Conservation (phyloP, 2,888 invertebrate species). For the Onthophagus sagittarius region DNA sequence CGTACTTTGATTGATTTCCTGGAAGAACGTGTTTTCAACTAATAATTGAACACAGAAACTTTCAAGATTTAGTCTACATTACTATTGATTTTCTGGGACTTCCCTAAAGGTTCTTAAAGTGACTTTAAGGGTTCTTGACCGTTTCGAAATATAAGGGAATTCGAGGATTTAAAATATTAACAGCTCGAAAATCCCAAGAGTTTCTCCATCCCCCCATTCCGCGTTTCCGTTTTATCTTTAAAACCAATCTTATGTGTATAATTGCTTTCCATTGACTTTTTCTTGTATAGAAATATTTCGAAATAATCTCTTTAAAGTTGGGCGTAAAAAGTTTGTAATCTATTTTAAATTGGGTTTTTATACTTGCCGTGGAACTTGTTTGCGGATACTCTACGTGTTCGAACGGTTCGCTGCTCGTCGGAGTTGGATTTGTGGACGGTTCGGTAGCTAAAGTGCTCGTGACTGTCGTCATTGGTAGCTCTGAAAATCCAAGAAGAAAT, state of each 20-base stretch:
- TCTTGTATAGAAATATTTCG: background rate
- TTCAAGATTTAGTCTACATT: background rate
- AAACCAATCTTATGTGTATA: background rate
- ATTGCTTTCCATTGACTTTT: background rate
- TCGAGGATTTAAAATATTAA: background rate
- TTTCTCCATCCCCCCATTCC: background rate
- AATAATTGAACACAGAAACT: too few species aligned
- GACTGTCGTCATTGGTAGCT: slow-evolving; percentile 73
- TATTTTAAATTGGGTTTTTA: background rate
- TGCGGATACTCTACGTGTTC: slow-evolving; percentile 49
- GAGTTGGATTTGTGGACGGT: slow-evolving; percentile 41
- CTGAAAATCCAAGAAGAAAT: slow-evolving; percentile 48
- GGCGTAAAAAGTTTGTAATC: background rate
- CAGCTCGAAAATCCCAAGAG: background rate
- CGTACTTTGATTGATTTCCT: too few species aligned
- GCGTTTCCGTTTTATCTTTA: background rate
- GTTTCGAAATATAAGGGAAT: background rate
- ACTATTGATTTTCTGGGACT: background rate
- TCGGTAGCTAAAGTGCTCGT: slow-evolving; percentile 51
- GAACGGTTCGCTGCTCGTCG: slow-evolving; percentile 46
- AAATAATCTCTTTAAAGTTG: background rate
- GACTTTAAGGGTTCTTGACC: background rate
- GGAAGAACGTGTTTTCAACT: too few species aligned
- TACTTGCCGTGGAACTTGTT: slow-evolving; percentile 46
- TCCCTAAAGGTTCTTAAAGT: background rate